phyloP scores from a whole-genome alignment of 2,888 invertebrate species.

The Cephus nigrinus region DNA sequence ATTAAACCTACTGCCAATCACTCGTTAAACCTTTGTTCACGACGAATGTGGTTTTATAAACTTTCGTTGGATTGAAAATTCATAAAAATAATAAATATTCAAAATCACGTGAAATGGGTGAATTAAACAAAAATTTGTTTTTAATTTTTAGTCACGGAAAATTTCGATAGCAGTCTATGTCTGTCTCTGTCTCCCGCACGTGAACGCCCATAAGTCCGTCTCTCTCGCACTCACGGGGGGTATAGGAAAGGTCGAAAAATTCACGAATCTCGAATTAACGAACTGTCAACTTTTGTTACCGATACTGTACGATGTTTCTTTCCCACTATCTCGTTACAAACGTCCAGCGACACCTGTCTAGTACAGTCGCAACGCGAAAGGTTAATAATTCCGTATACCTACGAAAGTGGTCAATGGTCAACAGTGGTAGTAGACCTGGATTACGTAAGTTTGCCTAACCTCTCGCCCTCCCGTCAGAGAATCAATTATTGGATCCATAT shows the following conservation, averaged over 20 bases:
- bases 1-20: not conserved
- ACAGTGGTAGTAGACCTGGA: constrained; percentile 31
- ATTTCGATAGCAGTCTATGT: not conserved
- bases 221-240: not conserved
- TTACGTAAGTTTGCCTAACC: constrained; percentile 51
- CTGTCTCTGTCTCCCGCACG: not conserved
- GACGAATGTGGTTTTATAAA: not conserved
- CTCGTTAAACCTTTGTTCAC: not conserved
- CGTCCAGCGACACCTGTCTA: not conserved
- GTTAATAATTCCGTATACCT: not conserved
- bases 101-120: not conserved
- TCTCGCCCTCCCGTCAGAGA: constrained; percentile 47
- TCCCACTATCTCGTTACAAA: constrained; percentile 11
- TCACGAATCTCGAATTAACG: not conserved
- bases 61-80: not conserved
- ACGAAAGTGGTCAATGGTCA: not conserved
- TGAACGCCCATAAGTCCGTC: not conserved
- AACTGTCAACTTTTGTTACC: not conserved
- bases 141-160: too few relatives aligned
- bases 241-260: not conserved
- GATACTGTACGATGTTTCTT: not conserved
- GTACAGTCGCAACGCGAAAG: not conserved
- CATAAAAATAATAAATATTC: not conserved
- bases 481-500: constrained; percentile 60
- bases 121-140: not conserved